These are phyloP conservation scores for Drosophila kanapiae DNA, from an alignment of 1,140 invertebrate genomes.

Conservation along the genomic window DNA sequence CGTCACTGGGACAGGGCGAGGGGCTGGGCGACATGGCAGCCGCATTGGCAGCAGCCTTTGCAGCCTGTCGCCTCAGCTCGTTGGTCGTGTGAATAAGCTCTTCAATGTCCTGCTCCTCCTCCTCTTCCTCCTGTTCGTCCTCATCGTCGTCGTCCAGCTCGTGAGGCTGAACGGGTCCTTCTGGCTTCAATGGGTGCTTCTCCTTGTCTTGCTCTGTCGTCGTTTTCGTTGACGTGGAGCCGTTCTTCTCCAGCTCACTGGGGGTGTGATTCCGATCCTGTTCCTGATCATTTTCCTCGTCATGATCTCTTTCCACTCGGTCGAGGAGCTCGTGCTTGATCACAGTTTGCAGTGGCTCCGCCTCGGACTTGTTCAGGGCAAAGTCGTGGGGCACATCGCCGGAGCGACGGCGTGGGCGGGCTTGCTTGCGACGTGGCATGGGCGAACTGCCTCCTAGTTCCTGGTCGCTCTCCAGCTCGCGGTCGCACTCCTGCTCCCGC, in stretches of 20 bases:
- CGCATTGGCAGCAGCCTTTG: conserved; percentile 66
- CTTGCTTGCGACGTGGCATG: conserved; percentile 92
- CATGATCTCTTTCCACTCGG: conserved; percentile 45
- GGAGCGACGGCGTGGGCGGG: conserved; percentile 91
- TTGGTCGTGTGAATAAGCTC: conserved; percentile 81
- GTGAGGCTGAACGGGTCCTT: conserved; percentile 9
- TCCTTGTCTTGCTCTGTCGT: conserved; percentile 14
- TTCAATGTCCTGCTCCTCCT: conserved; percentile 80
- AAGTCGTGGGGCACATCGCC: conserved; percentile 89
- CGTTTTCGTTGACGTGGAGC: conserved; percentile 16
- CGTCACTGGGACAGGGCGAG: conserved; percentile 69
- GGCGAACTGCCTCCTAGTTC: conserved; percentile 88
- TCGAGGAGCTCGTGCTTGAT: conserved; percentile 77
- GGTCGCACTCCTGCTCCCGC: conserved; percentile 79
- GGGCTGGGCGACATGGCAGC: conserved; percentile 68
- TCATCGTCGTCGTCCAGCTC: conserved; percentile 49
- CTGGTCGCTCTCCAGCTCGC: conserved; percentile 71
- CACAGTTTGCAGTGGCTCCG: conserved; percentile 74
- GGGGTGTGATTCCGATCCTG: conserved; percentile 13
- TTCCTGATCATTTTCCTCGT: conserved; percentile 27
- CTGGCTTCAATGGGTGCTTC: conserved; percentile 7
- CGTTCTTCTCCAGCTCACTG: conserved; percentile 31
- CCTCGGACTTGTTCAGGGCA: conserved; percentile 59
- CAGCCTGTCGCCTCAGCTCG: conserved; percentile 73
- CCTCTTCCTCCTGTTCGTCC: conserved; percentile 61